These are phyloP conservation scores for Callospermophilus lateralis DNA, from an alignment of 2,113 vertebrate species.

Conservation along the genomic window DNA sequence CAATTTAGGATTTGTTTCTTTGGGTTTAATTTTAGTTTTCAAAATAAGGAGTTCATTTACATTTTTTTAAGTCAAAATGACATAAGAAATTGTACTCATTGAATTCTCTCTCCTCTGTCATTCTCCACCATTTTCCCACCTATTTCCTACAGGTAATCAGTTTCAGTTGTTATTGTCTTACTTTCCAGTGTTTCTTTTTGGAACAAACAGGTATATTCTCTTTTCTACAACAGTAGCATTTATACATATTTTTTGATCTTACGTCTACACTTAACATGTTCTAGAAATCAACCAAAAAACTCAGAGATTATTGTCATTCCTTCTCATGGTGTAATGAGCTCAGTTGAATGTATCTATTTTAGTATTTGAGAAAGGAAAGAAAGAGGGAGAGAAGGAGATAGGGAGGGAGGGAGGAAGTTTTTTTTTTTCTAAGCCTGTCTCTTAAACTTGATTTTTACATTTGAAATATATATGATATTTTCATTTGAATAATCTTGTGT, in stretches of 20 bases:
- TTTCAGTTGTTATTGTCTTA: not conserved
- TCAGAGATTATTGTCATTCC: not conserved
- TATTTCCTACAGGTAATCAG: not conserved
- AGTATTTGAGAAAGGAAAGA: not conserved
- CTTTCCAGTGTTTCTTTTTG: not conserved
- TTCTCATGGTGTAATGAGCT: not conserved
- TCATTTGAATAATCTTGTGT: not conserved
- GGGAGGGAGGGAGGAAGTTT: no score
- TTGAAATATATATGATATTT: not conserved
- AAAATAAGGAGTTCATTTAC: not conserved
- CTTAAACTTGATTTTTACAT: not conserved
- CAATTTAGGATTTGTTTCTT: not conserved
- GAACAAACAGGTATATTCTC: not conserved
- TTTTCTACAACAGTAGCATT: not conserved
- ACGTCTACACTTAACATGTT: not conserved
- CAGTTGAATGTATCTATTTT: not conserved
- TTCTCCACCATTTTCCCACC: not conserved
- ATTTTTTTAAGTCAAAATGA: not conserved
- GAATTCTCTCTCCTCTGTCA: not conserved
- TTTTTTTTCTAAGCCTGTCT: not conserved
- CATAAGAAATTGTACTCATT: not conserved
- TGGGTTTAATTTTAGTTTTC: not conserved
- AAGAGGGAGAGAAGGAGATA: no score
- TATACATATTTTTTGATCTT: not conserved
- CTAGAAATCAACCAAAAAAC: not conserved